phyloP scores from a whole-genome alignment of 2,113 vertebrate species.

The Bambusicola thoracicus region DNA sequence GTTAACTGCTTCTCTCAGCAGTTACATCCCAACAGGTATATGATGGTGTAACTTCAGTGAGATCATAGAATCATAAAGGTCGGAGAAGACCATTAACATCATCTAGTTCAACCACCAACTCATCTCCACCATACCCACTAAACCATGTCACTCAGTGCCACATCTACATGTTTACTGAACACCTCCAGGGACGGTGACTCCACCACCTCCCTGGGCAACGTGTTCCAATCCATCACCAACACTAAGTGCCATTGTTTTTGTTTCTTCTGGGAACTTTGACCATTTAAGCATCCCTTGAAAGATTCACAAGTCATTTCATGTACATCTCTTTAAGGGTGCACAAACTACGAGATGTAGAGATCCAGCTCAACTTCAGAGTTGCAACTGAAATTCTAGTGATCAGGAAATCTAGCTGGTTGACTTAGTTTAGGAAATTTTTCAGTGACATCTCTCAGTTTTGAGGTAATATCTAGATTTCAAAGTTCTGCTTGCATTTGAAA shows the following conservation, averaged over 20 bases:
- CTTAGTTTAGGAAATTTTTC: background rate
- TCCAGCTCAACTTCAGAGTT: background rate
- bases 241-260: background rate
- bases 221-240: background rate
- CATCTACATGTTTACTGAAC: too few species aligned
- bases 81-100: too few species aligned
- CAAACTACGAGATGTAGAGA: background rate
- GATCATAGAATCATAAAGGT: background rate
- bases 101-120: too few species aligned
- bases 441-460: background rate
- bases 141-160: too few species aligned
- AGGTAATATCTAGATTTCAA: background rate
- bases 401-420: background rate
- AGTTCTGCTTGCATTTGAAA: constrained; percentile 8
- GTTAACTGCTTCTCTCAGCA: background rate
- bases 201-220: too few species aligned
- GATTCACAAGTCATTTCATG: background rate
- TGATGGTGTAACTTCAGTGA: background rate
- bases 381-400: background rate
- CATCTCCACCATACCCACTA: too few species aligned
- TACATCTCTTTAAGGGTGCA: background rate
- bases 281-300: background rate
- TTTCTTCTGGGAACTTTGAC: background rate
- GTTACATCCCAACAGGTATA: background rate
- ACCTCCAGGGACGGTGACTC: too few species aligned